phyloP scores from a whole-genome alignment of 2,113 vertebrate species.

The Cinclus cinclus region DNA sequence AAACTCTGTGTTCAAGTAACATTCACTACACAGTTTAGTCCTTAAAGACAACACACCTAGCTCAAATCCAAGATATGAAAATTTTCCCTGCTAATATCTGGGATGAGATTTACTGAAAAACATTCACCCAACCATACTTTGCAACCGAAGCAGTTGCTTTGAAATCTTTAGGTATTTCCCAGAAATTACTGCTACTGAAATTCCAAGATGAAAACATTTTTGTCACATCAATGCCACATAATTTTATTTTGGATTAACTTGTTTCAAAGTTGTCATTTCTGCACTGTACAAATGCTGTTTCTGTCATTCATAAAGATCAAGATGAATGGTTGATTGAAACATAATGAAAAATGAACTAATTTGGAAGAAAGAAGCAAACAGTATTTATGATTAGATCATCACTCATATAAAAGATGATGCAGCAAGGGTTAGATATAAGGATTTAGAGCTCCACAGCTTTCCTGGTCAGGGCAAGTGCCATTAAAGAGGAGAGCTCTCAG shows the following conservation, averaged over 20 bases:
- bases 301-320: neutral
- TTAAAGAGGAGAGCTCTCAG: neutral
- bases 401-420: neutral
- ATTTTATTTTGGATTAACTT: neutral
- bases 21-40: neutral
- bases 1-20: neutral
- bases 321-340: neutral
- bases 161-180: neutral
- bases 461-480: neutral
- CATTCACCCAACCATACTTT: neutral
- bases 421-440: neutral
- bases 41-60: neutral
- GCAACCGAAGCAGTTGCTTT: neutral
- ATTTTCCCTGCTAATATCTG: neutral
- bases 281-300: neutral
- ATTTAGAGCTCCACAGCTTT: neutral
- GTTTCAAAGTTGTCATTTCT: neutral
- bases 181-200: neutral
- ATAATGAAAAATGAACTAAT: neutral
- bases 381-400: neutral
- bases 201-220: neutral
- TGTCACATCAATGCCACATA: fast-evolving
- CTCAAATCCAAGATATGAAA: neutral
- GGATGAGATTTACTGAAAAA: neutral
- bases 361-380: neutral